Base-by-base conservation (phyloP, 2,797 vertebrate genomes). In the Neosalanx taihuensis region DNA sequence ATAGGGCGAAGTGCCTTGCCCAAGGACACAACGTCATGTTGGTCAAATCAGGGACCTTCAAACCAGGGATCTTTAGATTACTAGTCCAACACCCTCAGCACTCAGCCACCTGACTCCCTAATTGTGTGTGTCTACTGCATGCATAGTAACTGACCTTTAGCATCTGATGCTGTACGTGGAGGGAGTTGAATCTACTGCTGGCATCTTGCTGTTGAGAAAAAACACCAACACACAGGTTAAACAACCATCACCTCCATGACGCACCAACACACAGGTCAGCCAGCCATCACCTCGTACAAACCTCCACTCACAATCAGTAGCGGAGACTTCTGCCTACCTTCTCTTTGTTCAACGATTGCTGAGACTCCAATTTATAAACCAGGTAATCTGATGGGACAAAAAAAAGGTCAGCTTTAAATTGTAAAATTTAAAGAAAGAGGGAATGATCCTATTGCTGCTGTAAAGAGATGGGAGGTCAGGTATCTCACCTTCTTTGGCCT, bases 101-200 rank as follows among this genome's bases (percentile, higher is more conserved):
- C 23, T 26, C 23, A 26, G 23, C 23, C 23, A 26, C 23, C 23
- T 26, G 23, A 26, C 23, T 12, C 60, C 62, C 31, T 10, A 23
- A 20, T 2, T 6, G 18, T 49, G 15, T 10, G 37, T 70, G 41
- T 58, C 10, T 41, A 26, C 51, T 30, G 30, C 58, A 17, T 70
- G n/a, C 53, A 6, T 78, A 90, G 2, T 46, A 10, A 46, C 93
- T 79, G 72, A 96, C 98, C 95, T 99, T 99, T 56, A 99, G 73
- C 94, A 99, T 97, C 88, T 98, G 95, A 87, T 99, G 96, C n/a
- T 99, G 98, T n/a, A 96, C 93, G 17, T 96, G 96, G 83, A 99
- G 79, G 0, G 97, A 95, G 5, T 92, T 95, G 67, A 95, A 93
- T 76, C 92, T 93, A 92, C 91, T 90, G 72, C 90, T 92, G 51